These are phyloP conservation scores for Notothenia rossii DNA, from an alignment of 2,113 vertebrate genomes.

Conservation along the genomic window DNA sequence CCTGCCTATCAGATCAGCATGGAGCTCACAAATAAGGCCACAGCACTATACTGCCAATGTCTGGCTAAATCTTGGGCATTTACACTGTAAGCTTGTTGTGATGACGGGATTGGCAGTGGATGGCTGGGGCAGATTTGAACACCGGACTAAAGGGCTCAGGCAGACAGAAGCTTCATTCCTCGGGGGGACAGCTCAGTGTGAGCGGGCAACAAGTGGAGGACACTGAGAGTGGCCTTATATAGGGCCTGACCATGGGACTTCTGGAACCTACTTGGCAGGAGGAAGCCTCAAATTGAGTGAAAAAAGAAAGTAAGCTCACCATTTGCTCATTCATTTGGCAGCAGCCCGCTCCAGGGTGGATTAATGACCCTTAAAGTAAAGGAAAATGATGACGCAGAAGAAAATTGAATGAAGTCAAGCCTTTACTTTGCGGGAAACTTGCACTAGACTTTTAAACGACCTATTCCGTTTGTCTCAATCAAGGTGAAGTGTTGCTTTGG, in stretches of 20 bases:
- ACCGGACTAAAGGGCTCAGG: constrained; percentile 60
- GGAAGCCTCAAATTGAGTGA: constrained; percentile 51
- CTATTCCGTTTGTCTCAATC: constrained; percentile 23
- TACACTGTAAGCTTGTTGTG: constrained; percentile 67
- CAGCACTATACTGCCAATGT: constrained; percentile 51
- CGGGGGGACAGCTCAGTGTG: constrained; percentile 39
- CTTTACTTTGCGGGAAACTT: constrained; percentile 25
- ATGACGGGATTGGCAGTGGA: constrained; percentile 65
- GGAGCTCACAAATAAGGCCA: constrained; percentile 58
- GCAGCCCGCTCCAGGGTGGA: constrained; percentile 43
- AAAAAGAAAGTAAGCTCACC: constrained; percentile 54
- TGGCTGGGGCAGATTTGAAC: constrained; percentile 59
- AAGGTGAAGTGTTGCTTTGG: constrained; percentile 3
- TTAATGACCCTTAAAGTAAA: constrained; percentile 50
- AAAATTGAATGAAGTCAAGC: constrained; percentile 40
- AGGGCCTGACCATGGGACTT: constrained; percentile 39
- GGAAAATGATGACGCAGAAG: constrained; percentile 45
- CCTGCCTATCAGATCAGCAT: constrained; percentile 56
- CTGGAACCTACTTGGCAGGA: constrained; percentile 51
- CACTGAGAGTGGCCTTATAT: constrained; percentile 24
- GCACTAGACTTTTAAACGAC: constrained; percentile 2
- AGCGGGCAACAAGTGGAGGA: constrained; percentile 16
- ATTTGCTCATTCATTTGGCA: constrained; percentile 68
- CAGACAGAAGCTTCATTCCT: constrained; percentile 50
- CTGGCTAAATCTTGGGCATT: constrained; percentile 62